phyloP scores from a whole-genome alignment of 2,113 vertebrate genomes.

The Emydocephalus ijimae region DNA sequence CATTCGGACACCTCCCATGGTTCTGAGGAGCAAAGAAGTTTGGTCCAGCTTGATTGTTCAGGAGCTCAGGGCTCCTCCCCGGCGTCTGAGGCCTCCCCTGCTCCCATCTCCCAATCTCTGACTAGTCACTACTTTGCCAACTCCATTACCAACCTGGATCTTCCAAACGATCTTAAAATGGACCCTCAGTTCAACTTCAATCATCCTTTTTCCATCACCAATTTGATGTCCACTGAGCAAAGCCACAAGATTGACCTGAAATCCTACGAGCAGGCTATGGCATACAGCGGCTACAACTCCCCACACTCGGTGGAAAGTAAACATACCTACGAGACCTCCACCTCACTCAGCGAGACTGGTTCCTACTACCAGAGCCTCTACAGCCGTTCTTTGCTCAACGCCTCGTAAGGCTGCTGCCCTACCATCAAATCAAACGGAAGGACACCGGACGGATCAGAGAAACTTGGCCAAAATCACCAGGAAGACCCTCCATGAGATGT shows the following conservation, averaged over 20 bases:
- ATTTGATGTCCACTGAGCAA: conserved; percentile 88
- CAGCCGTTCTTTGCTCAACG: conserved; percentile 84
- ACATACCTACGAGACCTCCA: conserved; percentile 74
- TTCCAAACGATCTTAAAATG: conserved; percentile 83
- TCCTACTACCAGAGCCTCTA: conserved; percentile 87
- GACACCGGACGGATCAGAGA: not conserved
- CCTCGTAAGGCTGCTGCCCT: conserved; percentile 69
- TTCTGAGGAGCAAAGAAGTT: conserved; percentile 65
- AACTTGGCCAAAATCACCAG: not conserved
- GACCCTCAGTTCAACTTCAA: conserved; percentile 91
- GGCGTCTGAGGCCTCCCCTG: conserved; percentile 66
- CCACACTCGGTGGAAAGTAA: conserved; percentile 70
- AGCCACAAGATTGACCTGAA: conserved; percentile 78
- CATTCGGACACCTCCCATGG: conserved; percentile 78
- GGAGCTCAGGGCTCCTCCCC: conserved; percentile 66
- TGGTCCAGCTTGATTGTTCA: conserved; percentile 71
- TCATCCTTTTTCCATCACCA: conserved; percentile 89
- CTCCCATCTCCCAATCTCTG: conserved; percentile 71
- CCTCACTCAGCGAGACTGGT: conserved; percentile 75
- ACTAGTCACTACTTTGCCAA: conserved; percentile 71
- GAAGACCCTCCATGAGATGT: not conserved
- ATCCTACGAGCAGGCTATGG: conserved; percentile 80
- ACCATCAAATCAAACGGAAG: not conserved
- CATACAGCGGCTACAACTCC: conserved; percentile 72
- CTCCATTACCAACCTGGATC: conserved; percentile 81